Percentiles rank a stretch among this genome's conserved stretches.
phyloP scores from a whole-genome alignment of 2,113 vertebrate species.

The Symphodus melops region DNA sequence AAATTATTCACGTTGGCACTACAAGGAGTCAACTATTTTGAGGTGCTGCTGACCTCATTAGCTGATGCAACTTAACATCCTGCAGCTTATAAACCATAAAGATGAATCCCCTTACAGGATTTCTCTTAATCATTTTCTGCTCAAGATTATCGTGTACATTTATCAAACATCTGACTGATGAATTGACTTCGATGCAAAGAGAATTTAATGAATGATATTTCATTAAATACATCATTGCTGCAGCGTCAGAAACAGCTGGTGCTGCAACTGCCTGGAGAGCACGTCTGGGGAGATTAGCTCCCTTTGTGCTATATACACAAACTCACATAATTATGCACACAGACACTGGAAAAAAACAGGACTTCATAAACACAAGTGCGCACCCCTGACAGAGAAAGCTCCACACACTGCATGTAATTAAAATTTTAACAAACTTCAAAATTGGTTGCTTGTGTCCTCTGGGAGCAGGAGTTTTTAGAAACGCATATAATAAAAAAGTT shows the following conservation, averaged over 20 bases:
- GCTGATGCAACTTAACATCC: background rate
- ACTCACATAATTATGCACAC: slow-evolving; percentile 19
- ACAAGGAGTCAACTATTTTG: slow-evolving; percentile 7
- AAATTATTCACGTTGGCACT: slow-evolving; percentile 5
- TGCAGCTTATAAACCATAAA: background rate
- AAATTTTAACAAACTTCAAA: slow-evolving; percentile 29
- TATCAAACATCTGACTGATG: slow-evolving; percentile 28
- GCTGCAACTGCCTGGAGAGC: slow-evolving; percentile 32
- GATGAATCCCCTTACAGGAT: background rate
- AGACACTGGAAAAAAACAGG: background rate
- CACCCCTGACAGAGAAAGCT: slow-evolving; percentile 1
- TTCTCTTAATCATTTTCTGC: background rate
- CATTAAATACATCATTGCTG: slow-evolving; percentile 27
- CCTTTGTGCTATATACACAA: slow-evolving; percentile 21
- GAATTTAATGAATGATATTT: slow-evolving; percentile 17
- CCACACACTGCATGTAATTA: slow-evolving; percentile 36
- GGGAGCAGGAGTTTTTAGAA: slow-evolving; percentile 4
- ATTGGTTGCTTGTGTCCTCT: background rate
- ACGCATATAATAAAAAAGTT: background rate
- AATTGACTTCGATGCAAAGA: slow-evolving; percentile 20
- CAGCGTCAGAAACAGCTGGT: slow-evolving; percentile 52
- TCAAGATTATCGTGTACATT: slow-evolving; percentile 12
- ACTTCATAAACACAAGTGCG: slow-evolving; percentile 13
- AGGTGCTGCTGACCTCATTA: slow-evolving; percentile 13
- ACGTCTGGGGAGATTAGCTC: slow-evolving; percentile 47